Evolutionary conservation across 2,113 vertebrate genomes (phyloP).

Genomic region (Mastomys coucha): DNA sequence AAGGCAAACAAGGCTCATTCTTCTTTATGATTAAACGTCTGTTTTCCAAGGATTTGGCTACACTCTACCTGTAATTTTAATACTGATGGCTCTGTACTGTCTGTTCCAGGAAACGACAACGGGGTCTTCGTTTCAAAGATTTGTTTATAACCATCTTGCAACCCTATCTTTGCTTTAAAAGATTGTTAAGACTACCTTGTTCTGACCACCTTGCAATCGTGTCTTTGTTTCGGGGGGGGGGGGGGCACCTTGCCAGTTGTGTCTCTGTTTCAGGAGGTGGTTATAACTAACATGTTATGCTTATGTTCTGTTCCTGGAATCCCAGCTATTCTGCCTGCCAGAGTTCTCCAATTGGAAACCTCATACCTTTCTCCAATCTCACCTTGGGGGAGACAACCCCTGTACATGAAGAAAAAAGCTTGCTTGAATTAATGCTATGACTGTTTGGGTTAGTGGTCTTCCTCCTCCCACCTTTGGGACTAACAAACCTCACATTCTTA

Average conservation of each 20-base stretch:
- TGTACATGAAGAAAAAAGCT: neutral
- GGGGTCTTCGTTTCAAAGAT: neutral
- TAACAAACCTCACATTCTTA: neutral
- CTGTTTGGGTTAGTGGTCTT: neutral
- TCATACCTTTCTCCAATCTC: neutral
- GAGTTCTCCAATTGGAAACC: neutral
- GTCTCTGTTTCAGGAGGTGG: neutral
- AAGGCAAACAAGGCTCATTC: neutral
- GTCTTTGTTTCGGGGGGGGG: neutral
- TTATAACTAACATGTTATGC: neutral
- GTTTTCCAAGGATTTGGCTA: neutral
- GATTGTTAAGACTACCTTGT: neutral
- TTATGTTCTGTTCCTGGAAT: neutral
- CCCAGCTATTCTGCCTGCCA: neutral
- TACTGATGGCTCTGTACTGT: neutral
- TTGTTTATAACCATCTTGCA: neutral
- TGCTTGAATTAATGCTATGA: neutral
- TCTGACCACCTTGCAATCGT: neutral
- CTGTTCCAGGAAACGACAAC: neutral
- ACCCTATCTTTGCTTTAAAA: neutral
- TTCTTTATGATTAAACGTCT: neutral
- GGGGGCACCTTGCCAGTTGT: neutral
- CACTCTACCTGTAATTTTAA: neutral
- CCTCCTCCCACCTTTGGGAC: neutral
- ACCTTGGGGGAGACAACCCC: neutral